Percentiles rank a stretch among this genome's conserved stretches.
Conservation (phyloP, 2,797 vertebrate genomes). For the Acomys russatus region DNA sequence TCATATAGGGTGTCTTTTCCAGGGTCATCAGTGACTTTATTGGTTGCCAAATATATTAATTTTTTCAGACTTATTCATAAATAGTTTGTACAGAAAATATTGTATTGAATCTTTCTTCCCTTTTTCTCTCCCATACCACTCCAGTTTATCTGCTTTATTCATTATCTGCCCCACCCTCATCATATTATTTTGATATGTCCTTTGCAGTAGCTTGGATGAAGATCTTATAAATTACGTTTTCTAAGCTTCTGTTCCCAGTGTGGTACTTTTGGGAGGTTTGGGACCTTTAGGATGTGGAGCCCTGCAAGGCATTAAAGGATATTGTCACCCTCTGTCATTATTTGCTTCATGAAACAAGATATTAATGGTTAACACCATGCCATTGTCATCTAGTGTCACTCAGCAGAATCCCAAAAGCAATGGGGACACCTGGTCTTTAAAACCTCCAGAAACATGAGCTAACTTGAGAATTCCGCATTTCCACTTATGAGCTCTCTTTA, state of each 20-base stretch:
- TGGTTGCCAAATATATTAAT: not conserved
- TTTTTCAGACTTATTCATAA: slow-evolving; percentile 28
- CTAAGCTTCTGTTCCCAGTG: not conserved
- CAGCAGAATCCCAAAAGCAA: not conserved
- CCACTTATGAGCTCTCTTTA: not conserved
- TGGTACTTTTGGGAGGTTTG: not conserved
- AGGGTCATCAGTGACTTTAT: not conserved
- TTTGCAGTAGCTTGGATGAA: not conserved
- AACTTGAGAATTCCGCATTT: not conserved
- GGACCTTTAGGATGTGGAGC: not conserved
- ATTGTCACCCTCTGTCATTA: not conserved
- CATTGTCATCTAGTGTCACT: not conserved
- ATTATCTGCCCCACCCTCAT: not conserved
- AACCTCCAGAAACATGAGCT: not conserved
- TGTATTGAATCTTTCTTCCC: slow-evolving; percentile 2
- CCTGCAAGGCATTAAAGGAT: not conserved
- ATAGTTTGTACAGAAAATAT: not conserved
- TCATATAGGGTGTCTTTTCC: not conserved
- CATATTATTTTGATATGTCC: slow-evolving; percentile 8
- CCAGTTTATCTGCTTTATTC: not conserved
- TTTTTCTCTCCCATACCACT: not conserved
- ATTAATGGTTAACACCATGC: not conserved
- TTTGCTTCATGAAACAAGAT: not conserved
- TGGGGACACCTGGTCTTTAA: not conserved
- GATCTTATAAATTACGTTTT: not conserved